Evolutionary conservation across 2,888 invertebrate species (phyloP).

Genomic region (Thelaira solivaga): DNA sequence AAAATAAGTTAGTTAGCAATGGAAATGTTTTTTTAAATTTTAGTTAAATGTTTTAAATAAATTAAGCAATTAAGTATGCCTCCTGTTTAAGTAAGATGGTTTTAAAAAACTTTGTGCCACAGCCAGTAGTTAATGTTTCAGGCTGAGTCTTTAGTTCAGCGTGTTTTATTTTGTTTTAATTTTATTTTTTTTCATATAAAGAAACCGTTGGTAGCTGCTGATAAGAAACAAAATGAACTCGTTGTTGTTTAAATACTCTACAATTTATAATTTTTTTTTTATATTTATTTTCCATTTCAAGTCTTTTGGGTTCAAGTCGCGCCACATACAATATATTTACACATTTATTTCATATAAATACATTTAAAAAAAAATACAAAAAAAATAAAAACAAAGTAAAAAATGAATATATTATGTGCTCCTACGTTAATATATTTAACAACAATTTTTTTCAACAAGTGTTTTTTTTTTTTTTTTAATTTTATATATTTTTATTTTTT

Average conservation of each 20-base stretch:
- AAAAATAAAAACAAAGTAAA: slow-evolving; percentile 24
- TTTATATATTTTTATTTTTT: slow-evolving; percentile 40
- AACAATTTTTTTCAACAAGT: slow-evolving; percentile 32
- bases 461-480: slow-evolving; percentile 45
- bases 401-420: too few relatives aligned
- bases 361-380: slow-evolving; percentile 7
- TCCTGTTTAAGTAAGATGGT: slow-evolving; percentile 4
- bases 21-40: neutral
- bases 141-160: slow-evolving; percentile 44
- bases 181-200: slow-evolving; percentile 47
- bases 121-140: slow-evolving; percentile 29
- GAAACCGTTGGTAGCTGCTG: slow-evolving; percentile 55
- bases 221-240: slow-evolving; percentile 62
- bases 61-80: slow-evolving; percentile 5
- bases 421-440: slow-evolving; percentile 14
- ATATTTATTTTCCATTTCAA: slow-evolving; percentile 47
- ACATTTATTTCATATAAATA: slow-evolving; percentile 24
- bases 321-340: slow-evolving; percentile 51
- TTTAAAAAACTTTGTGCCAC: slow-evolving; percentile 23
- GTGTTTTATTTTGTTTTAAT: slow-evolving; percentile 35
- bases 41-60: slow-evolving; percentile 8
- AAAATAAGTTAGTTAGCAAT: neutral
- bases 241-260: slow-evolving; percentile 54
- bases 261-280: slow-evolving; percentile 25
- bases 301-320: slow-evolving; percentile 62